Evolutionary conservation across 2,888 invertebrate species (phyloP), one percentile per base, ranked within the genome.

Genomic region (Macroteleia sp.): DNA sequence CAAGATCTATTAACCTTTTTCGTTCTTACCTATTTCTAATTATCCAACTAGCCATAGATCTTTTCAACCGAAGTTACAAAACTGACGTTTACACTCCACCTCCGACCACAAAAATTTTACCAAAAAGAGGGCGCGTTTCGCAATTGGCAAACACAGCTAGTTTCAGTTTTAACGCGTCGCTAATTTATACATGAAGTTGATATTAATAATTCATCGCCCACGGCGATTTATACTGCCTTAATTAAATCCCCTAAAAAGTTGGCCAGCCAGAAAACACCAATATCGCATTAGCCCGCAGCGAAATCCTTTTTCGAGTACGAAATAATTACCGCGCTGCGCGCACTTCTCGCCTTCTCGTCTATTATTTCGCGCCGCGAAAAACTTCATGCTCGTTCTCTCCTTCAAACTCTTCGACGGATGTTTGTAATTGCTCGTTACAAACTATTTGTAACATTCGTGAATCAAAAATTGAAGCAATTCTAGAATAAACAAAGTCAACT

Each of bases 171-270:
- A 87, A 85, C 85, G 86, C 81, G 82, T 80, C 83, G 87, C 85
- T 90, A 90, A 90, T 89, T 90, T 89, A 89, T 89, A 89, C 89
- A 89, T 87, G 85, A 89, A 90, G 88, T 89, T 87, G 86, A 83
- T 86, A 89, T 90, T 89, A 90, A 90, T 90, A 89, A 90, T 90
- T 90, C 89, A 90, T 88, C 88, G 87, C 81, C 84, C 82, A 78
- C 82, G 82, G 86, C 87, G 88, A 90, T 90, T 90, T 90, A 89
- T 89, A 89, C 88, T 87, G 88, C 88, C 89, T 89, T 90, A 88
- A 89, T 89, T 89, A 89, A 89, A 89, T 87, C 88, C 89, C 87
- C 87, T 87, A 89, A 90, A 89, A 90, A 90, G 89, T 89, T 86
- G 83, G 87, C 83, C 89, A 87, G 88, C 86, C 85, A 83, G 85